Percentiles rank a stretch among this genome's conserved stretches.
Conservation (phyloP, 2,888 invertebrate species). For the Oligia strigilis region DNA sequence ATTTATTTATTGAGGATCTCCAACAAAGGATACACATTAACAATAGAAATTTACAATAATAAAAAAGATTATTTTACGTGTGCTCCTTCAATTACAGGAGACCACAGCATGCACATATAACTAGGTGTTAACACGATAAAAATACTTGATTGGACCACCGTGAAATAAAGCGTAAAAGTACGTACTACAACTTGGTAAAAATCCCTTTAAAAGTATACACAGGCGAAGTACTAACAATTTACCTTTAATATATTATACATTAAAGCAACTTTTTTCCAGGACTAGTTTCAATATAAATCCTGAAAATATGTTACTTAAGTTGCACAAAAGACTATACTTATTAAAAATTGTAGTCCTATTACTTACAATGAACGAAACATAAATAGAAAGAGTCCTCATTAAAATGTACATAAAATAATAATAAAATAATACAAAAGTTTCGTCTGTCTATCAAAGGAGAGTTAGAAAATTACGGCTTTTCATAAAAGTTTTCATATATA, state of each 20-base stretch:
- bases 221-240: conserved; percentile 5
- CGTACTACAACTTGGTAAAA: background rate
- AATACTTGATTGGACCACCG: background rate
- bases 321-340: background rate
- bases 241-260: conserved; percentile 9
- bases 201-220: background rate
- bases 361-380: background rate
- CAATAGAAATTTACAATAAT: too few relatives aligned
- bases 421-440: conserved; percentile 19
- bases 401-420: conserved; percentile 19
- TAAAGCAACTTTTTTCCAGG: background rate
- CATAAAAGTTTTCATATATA: conserved; percentile 25
- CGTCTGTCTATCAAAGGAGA: conserved; percentile 12
- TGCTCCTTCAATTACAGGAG: too few relatives aligned
- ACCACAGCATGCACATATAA: too few relatives aligned
- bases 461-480: conserved; percentile 37
- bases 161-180: conserved; percentile 13
- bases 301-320: background rate
- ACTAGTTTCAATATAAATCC: background rate
- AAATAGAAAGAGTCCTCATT: conserved; percentile 13
- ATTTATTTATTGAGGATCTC: too few relatives aligned
- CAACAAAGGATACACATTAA: too few relatives aligned
- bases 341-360: background rate
- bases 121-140: too few relatives aligned
- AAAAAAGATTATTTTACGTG: too few relatives aligned